These are phyloP conservation scores for Epiblema foenella DNA, from an alignment of 2,888 invertebrate genomes.

Conservation along the genomic window DNA sequence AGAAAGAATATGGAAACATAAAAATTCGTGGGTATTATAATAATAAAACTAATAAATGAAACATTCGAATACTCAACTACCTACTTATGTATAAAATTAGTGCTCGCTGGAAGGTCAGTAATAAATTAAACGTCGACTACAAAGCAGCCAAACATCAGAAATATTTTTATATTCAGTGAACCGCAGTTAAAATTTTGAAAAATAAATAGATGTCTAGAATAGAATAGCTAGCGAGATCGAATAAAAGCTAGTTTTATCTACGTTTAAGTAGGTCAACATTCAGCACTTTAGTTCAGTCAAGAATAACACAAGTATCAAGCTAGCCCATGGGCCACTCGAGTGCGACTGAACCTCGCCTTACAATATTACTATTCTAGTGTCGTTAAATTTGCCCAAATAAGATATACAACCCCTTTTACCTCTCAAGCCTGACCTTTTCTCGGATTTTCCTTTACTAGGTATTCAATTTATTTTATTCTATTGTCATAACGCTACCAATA, in stretches of 20 bases:
- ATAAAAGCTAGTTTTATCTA: constrained; percentile 17
- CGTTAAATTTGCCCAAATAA: constrained; percentile 36
- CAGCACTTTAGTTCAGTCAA: constrained; percentile 29
- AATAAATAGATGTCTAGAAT: constrained; percentile 4
- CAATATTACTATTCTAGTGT: constrained; percentile 36
- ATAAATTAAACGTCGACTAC: background rate
- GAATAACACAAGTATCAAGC: constrained; percentile 29
- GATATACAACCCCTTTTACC: constrained; percentile 39
- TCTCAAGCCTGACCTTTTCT: constrained; percentile 36
- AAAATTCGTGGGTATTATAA: no score
- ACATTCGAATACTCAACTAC: background rate
- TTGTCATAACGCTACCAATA: constrained; percentile 40
- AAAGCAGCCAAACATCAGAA: background rate
- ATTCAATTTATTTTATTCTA: constrained; percentile 43
- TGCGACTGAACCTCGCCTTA: constrained; percentile 25
- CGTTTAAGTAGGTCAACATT: constrained; percentile 30
- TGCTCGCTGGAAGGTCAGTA: background rate
- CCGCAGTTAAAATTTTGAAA: background rate
- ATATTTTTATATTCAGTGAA: background rate
- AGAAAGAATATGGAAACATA: no score
- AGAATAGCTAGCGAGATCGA: constrained; percentile 5
- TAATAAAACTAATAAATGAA: background rate
- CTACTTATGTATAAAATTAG: background rate
- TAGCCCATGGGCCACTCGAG: constrained; percentile 26
- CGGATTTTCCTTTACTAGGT: constrained; percentile 40